phyloP scores from a whole-genome alignment of 2,888 invertebrate species.

The Agrochola lota region DNA sequence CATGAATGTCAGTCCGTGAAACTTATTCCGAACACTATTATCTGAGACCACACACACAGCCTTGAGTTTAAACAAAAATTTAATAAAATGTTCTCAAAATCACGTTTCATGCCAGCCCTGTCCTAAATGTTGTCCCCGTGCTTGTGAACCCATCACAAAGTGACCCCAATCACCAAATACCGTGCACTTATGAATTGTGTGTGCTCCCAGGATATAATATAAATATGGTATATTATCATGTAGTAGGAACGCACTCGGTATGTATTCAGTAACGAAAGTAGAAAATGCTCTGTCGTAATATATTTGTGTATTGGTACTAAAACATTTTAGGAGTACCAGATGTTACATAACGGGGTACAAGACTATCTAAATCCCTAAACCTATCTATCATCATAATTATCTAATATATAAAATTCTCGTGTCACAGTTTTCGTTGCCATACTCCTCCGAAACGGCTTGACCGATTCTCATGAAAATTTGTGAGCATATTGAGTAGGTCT shows the following conservation, averaged over 20 bases:
- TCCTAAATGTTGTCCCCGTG: conserved; percentile 21
- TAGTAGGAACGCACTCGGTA: conserved; percentile 5
- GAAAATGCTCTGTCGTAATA: conserved; percentile 42
- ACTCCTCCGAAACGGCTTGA: too few relatives aligned
- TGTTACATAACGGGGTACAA: background rate
- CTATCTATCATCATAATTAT: background rate
- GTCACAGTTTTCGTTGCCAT: too few relatives aligned
- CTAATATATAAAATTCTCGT: too few relatives aligned
- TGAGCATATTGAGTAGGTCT: too few relatives aligned
- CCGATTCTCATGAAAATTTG: too few relatives aligned
- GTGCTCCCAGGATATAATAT: conserved; percentile 47
- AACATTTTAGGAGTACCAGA: background rate
- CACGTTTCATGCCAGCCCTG: conserved; percentile 10
- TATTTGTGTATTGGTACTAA: background rate
- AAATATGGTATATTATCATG: conserved; percentile 6
- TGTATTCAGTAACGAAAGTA: background rate
- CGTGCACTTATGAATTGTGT: conserved; percentile 47
- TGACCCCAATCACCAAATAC: conserved; percentile 33
- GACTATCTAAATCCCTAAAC: background rate
- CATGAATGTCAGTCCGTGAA: background rate
- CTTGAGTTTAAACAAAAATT: background rate
- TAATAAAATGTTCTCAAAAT: background rate
- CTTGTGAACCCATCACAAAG: conserved; percentile 33
- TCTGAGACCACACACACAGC: conserved; percentile 60
- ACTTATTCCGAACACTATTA: conserved; percentile 47